Percentiles rank a stretch among this genome's conserved stretches.
Conservation (phyloP, 2,888 invertebrate species). For the Netelia inedita region DNA sequence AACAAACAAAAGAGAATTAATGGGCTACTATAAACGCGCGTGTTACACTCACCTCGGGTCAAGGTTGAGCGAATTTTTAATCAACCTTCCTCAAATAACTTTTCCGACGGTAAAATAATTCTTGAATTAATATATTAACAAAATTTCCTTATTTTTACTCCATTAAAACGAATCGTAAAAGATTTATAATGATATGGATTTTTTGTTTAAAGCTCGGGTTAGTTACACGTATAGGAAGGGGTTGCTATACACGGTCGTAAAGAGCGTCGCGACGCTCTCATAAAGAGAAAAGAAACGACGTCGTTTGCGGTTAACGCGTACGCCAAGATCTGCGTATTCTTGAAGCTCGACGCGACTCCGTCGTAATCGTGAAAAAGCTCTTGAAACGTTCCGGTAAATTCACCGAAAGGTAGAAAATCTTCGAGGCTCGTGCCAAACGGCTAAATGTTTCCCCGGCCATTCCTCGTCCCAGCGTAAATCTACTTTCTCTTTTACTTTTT, state of each 20-base stretch:
- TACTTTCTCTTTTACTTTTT: constrained; percentile 2
- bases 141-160: no score
- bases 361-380: neutral
- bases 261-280: constrained; percentile 2
- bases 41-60: neutral
- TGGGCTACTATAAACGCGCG: neutral
- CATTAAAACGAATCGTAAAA: neutral
- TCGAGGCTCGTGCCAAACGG: neutral
- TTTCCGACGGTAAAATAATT: no score
- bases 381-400: constrained; percentile 1
- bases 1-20: neutral
- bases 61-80: neutral
- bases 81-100: no score
- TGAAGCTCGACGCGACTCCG: constrained; percentile 14
- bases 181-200: neutral
- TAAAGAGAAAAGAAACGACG: constrained; percentile 21
- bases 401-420: neutral
- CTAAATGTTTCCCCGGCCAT: neutral
- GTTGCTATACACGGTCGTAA: constrained; percentile 2
- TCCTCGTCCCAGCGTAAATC: constrained; percentile 8
- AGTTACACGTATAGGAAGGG: neutral
- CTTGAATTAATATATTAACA: no score
- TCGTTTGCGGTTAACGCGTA: constrained; percentile 31
- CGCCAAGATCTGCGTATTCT: constrained; percentile 5
- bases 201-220: constrained; percentile 3